A percentile compares a stretch with the other conserved stretches of the same genome.
Conservation (phyloP, 2,113 vertebrate species). For the Paratilapia polleni region DNA sequence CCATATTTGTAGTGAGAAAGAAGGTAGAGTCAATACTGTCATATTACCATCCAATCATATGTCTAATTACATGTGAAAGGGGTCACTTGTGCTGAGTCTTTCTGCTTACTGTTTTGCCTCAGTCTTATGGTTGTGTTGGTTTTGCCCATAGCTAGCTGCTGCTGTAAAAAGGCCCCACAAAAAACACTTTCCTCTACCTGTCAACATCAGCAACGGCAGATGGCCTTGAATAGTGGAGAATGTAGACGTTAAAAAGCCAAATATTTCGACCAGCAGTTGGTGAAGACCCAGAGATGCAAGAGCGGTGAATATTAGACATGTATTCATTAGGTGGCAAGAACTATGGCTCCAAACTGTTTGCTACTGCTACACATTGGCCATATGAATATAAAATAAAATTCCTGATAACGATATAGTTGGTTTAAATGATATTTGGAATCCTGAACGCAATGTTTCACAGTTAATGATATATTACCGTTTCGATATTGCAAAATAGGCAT, state of each 20-base stretch:
- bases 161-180: not conserved
- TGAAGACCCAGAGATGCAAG: slow-evolving; percentile 3
- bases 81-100: not conserved
- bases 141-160: not conserved
- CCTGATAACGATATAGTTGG: not conserved
- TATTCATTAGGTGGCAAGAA: not conserved
- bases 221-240: not conserved
- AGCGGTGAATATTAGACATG: not conserved
- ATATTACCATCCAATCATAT: not conserved
- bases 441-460: not conserved
- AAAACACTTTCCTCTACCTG: not conserved
- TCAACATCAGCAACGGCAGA: not conserved
- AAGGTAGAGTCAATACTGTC: not conserved
- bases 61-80: not conserved
- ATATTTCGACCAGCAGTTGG: not conserved
- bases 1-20: not conserved
- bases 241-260: not conserved
- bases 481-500: not conserved
- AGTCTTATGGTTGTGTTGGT: not conserved
- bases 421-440: not conserved
- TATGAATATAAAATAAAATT: not conserved
- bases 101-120: not conserved
- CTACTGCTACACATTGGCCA: not conserved
- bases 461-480: not conserved
- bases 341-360: not conserved